Conservation (phyloP, 2,797 vertebrate species). For the Gallinago solitaria region DNA sequence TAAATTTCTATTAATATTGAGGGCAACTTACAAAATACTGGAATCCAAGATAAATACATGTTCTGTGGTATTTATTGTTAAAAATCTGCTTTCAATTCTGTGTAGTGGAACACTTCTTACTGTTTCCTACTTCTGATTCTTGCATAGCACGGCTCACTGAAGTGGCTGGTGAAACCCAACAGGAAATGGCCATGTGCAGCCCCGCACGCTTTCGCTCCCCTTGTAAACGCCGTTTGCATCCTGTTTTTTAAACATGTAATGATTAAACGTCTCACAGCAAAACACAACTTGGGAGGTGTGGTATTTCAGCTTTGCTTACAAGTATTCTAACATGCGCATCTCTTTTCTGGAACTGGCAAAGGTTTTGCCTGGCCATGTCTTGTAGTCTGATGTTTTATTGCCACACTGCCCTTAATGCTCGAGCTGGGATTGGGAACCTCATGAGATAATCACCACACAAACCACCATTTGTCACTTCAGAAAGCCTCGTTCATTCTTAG, state of each 20-base stretch:
- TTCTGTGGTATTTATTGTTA: neutral
- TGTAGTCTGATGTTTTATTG: neutral
- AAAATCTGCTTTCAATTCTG: neutral
- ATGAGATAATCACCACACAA: neutral
- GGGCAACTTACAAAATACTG: neutral
- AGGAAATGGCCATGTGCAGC: neutral
- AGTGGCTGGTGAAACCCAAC: neutral
- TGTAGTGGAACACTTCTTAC: neutral
- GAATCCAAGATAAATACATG: neutral
- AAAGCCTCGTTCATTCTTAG: neutral
- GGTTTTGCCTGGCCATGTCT: neutral
- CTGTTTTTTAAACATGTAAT: conserved; percentile 1
- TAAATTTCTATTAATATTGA: neutral
- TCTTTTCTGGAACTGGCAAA: neutral
- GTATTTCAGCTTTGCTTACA: neutral
- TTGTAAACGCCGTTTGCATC: conserved; percentile 16
- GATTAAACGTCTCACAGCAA: neutral
- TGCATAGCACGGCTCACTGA: neutral
- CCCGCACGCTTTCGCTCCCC: neutral
- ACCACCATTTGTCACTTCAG: neutral
- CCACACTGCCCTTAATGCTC: neutral
- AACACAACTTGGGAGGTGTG: neutral
- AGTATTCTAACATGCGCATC: neutral
- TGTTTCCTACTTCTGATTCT: neutral
- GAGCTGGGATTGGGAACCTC: neutral